These are phyloP conservation scores for Gallinago nigripennis DNA, from an alignment of 2,797 vertebrate species.

Conservation along the genomic window DNA sequence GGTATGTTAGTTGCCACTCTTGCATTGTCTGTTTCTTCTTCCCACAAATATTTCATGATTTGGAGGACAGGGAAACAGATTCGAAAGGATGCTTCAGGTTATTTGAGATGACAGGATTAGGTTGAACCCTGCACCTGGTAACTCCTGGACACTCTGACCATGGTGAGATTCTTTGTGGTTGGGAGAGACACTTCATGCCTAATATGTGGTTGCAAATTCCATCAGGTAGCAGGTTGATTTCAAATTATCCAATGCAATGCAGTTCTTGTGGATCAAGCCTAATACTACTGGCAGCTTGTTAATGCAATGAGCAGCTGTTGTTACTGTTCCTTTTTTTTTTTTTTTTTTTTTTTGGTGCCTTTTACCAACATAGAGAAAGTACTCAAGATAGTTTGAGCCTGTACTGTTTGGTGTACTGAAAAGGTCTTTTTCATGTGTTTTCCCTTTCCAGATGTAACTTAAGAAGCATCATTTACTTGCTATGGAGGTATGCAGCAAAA, in stretches of 20 bases:
- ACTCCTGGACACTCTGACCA: background rate
- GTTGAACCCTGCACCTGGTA: background rate
- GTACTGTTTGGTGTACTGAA: background rate
- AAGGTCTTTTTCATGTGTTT: background rate
- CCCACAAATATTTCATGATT: background rate
- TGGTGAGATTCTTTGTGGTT: rapidly evolving
- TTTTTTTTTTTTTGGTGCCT: background rate
- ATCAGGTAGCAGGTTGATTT: background rate
- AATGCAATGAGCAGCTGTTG: background rate
- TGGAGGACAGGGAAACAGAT: background rate
- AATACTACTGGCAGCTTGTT: background rate
- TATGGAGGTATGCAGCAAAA: background rate
- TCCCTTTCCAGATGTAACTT: background rate
- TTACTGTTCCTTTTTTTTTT: background rate
- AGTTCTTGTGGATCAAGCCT: background rate
- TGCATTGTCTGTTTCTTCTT: background rate
- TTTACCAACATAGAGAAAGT: background rate
- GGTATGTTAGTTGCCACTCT: background rate
- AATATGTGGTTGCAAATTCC: background rate
- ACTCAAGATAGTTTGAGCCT: background rate
- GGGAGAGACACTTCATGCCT: background rate
- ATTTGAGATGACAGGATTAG: background rate
- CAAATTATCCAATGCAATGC: background rate
- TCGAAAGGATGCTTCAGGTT: background rate
- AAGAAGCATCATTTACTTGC: background rate